Percentiles rank a stretch among this genome's conserved stretches.
Evolutionary conservation across 2,888 invertebrate genomes (phyloP).

Genomic region (Mesopsocus fuscifrons): DNA sequence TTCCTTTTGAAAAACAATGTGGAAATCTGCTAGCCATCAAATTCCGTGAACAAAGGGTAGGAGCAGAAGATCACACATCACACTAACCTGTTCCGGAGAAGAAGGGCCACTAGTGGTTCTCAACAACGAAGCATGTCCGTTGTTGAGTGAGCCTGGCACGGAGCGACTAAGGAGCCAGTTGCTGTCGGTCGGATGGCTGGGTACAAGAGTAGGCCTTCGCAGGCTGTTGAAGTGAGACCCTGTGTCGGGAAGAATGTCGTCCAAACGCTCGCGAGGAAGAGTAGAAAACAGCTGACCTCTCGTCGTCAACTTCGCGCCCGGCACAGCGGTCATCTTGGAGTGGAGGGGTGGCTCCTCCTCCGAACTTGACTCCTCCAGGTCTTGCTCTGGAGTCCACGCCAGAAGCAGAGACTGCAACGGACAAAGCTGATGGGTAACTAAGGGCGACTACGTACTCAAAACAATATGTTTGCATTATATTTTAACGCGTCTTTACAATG

Average conservation of each 20-base stretch:
- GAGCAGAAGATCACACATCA: no score
- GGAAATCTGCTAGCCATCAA: no score
- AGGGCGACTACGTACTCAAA: no score
- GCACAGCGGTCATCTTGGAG: conserved; percentile 21
- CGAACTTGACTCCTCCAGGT: conserved; percentile 48
- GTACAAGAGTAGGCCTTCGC: conserved; percentile 26
- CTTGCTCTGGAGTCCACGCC: conserved; percentile 74
- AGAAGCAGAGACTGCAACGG: conserved; percentile 13
- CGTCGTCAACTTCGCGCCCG: conserved; percentile 26
- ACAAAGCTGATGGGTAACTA: no score
- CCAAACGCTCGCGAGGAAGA: conserved; percentile 40
- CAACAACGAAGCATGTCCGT: conserved; percentile 26
- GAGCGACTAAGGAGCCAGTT: conserved; percentile 73
- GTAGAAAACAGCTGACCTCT: conserved; percentile 19
- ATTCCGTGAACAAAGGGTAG: no score
- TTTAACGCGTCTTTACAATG: no score
- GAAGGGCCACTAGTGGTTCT: conserved; percentile 13
- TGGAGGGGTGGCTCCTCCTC: conserved; percentile 24
- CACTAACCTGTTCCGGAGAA: conserved; percentile 16
- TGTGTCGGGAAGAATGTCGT: no score
- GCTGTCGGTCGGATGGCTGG: neutral
- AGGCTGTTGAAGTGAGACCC: conserved; percentile 36
- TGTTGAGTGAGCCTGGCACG: conserved; percentile 57
- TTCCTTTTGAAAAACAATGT: no score
- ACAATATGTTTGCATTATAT: no score